These are phyloP conservation scores for Procapra przewalskii DNA, from an alignment of 2,113 vertebrate genomes.

Conservation along the genomic window DNA sequence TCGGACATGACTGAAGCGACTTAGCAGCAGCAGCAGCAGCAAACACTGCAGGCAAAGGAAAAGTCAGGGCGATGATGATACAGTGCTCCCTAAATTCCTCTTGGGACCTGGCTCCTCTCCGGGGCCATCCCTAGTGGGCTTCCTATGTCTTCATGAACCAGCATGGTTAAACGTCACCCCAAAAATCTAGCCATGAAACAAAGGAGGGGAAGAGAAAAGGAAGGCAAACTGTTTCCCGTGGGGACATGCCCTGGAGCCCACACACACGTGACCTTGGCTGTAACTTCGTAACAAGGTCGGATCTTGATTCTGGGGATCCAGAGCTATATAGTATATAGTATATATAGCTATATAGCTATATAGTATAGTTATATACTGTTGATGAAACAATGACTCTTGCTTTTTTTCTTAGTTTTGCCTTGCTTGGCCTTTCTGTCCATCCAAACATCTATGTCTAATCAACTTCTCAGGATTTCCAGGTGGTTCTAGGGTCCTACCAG, in stretches of 20 bases:
- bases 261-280: not conserved
- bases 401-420: not conserved
- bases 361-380: not conserved
- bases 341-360: not conserved
- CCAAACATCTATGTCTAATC: not conserved
- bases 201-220: not conserved
- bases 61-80: too few relatives aligned
- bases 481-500: not conserved
- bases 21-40: too few relatives aligned
- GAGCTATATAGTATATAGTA: accelerated
- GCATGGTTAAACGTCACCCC: not conserved
- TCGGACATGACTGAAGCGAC: too few relatives aligned
- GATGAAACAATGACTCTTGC: not conserved
- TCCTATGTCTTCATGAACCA: too few relatives aligned
- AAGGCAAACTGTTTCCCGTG: accelerated
- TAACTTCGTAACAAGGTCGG: not conserved
- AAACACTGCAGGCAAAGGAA: not conserved
- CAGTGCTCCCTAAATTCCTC: not conserved
- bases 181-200: not conserved
- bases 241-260: too few relatives aligned
- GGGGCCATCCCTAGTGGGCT: accelerated
- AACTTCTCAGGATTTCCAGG: not conserved
- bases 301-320: not conserved
- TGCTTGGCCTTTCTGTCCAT: not conserved
- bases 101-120: accelerated